phyloP scores from a whole-genome alignment of 2,113 vertebrate species.

The Trogon surrucura region DNA sequence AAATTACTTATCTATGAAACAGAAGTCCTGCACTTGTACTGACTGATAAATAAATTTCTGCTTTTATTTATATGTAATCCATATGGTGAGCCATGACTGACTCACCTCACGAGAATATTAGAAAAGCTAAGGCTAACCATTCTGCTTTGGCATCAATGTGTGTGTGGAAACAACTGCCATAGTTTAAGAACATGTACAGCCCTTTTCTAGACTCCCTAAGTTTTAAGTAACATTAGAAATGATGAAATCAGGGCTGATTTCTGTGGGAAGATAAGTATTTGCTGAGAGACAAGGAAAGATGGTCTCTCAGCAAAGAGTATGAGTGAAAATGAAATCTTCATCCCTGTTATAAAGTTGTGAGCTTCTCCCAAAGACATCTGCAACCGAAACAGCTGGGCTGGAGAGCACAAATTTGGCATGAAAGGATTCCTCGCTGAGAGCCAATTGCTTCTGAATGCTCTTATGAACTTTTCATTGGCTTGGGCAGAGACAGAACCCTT shows the following conservation, averaged over 20 bases:
- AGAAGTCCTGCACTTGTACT: neutral
- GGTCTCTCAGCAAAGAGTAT: no score
- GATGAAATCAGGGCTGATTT: neutral
- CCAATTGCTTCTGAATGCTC: neutral
- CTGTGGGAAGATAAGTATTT: neutral
- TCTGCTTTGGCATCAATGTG: neutral
- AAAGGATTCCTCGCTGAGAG: neutral
- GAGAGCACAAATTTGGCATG: neutral
- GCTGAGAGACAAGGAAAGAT: neutral
- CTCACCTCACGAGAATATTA: neutral
- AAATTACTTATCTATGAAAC: neutral
- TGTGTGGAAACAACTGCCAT: neutral
- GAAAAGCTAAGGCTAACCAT: neutral
- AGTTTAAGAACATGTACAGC: neutral
- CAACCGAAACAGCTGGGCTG: neutral
- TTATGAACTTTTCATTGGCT: neutral
- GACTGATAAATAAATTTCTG: neutral
- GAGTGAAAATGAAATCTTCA: neutral
- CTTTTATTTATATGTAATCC: neutral
- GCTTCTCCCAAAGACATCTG: neutral
- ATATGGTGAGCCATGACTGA: neutral
- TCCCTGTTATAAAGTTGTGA: neutral
- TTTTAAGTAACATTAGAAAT: neutral
- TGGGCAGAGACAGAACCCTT: neutral
- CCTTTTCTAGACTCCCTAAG: neutral